A percentile compares a stretch with the other conserved stretches of the same genome.
These are phyloP conservation scores for Forbesichthys papilliferus DNA, from an alignment of 2,113 vertebrate genomes.

Conservation along the genomic window DNA sequence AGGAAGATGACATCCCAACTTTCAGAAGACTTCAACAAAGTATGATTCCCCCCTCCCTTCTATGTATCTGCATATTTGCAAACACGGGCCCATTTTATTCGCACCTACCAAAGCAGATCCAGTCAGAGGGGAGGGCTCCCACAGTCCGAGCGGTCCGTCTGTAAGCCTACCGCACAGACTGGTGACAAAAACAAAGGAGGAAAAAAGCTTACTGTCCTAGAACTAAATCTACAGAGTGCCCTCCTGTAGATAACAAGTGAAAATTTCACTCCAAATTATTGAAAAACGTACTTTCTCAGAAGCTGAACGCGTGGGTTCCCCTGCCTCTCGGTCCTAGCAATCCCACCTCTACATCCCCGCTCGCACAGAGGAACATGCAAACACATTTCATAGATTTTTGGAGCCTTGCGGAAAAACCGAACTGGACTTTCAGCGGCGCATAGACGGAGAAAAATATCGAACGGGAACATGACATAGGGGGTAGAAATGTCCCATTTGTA, in stretches of 20 bases:
- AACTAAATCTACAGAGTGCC: conserved; percentile 63
- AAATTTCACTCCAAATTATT: conserved; percentile 44
- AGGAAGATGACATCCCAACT: conserved; percentile 81
- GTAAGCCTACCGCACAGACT: conserved; percentile 74
- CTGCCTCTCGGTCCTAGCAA: conserved; percentile 80
- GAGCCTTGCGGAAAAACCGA: conserved; percentile 88
- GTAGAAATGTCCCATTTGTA: neutral
- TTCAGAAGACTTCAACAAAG: conserved; percentile 82
- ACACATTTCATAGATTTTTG: conserved; percentile 87
- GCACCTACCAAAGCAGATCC: conserved; percentile 82
- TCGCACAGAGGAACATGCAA: conserved; percentile 84
- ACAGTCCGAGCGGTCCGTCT: conserved; percentile 80
- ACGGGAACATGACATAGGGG: conserved; percentile 19
- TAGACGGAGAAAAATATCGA: conserved; percentile 28
- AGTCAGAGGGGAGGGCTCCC: conserved; percentile 78
- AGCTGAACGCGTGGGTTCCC: conserved; percentile 82
- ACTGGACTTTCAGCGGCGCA: conserved; percentile 77
- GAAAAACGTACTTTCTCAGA: conserved; percentile 79
- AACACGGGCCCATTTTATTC: conserved; percentile 75
- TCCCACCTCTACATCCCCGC: conserved; percentile 91
- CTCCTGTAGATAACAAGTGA: conserved; percentile 45
- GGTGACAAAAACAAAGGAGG: conserved; percentile 70
- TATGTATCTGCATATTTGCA: conserved; percentile 80
- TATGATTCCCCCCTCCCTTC: conserved; percentile 65
- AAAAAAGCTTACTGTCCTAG: conserved; percentile 68